Percentiles rank a stretch among this genome's conserved stretches.
These are phyloP conservation scores for Polymixis flavicincta DNA, from an alignment of 2,888 invertebrate genomes.

Conservation along the genomic window DNA sequence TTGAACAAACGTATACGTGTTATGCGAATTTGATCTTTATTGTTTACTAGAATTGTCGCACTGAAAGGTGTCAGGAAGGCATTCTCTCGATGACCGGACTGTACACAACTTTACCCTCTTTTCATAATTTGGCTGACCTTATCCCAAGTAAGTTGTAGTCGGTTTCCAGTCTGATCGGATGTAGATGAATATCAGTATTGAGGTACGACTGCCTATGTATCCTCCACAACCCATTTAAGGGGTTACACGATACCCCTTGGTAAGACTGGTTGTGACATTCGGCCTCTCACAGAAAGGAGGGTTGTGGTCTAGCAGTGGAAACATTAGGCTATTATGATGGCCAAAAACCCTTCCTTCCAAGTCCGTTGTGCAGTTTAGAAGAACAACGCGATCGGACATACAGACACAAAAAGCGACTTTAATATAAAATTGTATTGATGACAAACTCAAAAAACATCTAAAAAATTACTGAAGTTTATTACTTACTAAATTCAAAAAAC, in stretches of 20 bases:
- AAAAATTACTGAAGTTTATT: neutral
- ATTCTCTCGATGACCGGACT: no score
- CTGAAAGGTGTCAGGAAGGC: no score
- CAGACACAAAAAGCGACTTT: neutral
- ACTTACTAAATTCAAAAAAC: neutral
- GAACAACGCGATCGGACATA: neutral
- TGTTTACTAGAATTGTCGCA: no score
- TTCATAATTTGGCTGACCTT: neutral
- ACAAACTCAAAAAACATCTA: no score
- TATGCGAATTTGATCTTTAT: no score
- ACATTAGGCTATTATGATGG: no score
- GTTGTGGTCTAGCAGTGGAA: no score
- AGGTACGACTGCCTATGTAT: neutral
- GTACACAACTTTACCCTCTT: no score
- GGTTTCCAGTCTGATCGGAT: no score
- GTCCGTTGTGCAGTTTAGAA: neutral
- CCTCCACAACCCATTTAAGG: neutral
- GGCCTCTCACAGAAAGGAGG: neutral
- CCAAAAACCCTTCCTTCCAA: no score
- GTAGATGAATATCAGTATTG: neutral
- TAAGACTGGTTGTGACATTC: neutral
- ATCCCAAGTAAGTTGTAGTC: neutral
- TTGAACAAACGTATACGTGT: no score
- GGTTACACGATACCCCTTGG: neutral
- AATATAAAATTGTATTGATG: no score